Conservation (phyloP, 1,140 invertebrate species). For the Drosophila eugracilis region DNA sequence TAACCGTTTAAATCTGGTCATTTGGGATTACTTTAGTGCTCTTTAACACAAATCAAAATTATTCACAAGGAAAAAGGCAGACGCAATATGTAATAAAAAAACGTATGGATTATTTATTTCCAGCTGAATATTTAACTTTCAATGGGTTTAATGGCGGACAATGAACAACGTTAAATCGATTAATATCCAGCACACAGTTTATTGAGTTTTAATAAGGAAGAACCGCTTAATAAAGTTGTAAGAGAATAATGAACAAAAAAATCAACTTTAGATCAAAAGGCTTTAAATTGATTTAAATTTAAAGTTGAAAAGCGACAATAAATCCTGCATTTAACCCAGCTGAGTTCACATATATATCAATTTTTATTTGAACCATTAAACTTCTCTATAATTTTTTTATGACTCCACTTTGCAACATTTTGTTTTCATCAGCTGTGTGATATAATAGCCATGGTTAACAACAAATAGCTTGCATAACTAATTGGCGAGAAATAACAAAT, state of each 20-base stretch:
- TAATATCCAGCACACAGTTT: conserved; percentile 19
- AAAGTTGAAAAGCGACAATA: not conserved
- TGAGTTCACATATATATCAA: too few species aligned
- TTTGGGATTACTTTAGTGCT: conserved; percentile 21
- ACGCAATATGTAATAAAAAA: not conserved
- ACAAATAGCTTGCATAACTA: conserved; percentile 35
- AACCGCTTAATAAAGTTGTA: not conserved
- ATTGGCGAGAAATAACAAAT: conserved; percentile 24
- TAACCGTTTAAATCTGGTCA: conserved; percentile 39
- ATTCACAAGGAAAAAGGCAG: conserved; percentile 24
- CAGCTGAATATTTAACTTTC: conserved; percentile 2
- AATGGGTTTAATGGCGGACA: conserved; percentile 19
- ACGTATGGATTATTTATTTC: conserved; percentile 21
- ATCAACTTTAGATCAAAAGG: not conserved
- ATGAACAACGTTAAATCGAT: conserved; percentile 4
- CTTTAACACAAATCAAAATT: conserved; percentile 32
- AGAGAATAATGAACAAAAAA: not conserved
- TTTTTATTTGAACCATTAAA: conserved; percentile 7
- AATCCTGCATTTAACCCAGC: not conserved
- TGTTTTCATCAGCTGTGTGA: conserved; percentile 13
- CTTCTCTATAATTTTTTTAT: conserved; percentile 2
- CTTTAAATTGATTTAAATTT: not conserved
- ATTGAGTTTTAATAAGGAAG: conserved; percentile 5
- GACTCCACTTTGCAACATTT: conserved; percentile 4
- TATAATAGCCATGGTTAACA: conserved; percentile 24